phyloP scores from a whole-genome alignment of 2,797 vertebrate species.

The Menidia menidia region DNA sequence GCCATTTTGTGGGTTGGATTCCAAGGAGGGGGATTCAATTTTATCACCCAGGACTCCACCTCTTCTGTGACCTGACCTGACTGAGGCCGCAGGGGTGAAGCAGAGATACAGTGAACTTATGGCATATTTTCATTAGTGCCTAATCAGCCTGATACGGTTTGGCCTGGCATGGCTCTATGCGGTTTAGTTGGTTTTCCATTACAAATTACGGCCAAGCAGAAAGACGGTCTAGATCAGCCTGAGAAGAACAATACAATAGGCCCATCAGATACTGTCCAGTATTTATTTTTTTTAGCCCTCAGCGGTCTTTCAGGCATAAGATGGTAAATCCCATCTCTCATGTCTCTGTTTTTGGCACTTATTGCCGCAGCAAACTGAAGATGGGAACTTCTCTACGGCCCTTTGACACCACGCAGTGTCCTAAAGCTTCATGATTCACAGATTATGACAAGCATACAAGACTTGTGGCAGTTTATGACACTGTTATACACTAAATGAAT shows the following conservation, averaged over 20 bases:
- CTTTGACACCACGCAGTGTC: slow-evolving; percentile 19
- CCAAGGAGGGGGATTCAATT: slow-evolving; percentile 43
- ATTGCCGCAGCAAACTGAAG: slow-evolving; percentile 22
- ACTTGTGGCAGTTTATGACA: slow-evolving; percentile 54
- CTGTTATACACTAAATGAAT: slow-evolving; percentile 42
- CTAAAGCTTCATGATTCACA: slow-evolving; percentile 65
- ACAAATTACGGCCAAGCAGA: too few relatives aligned
- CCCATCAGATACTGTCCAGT: slow-evolving; percentile 54
- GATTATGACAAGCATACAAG: slow-evolving; percentile 49
- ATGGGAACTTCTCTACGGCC: slow-evolving; percentile 45
- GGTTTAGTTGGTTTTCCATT: too few relatives aligned
- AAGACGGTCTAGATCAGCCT: slow-evolving; percentile 10
- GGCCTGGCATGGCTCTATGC: too few relatives aligned
- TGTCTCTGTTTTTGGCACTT: slow-evolving; percentile 45
- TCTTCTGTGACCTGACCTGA: slow-evolving; percentile 64
- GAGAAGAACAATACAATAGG: slow-evolving; percentile 50
- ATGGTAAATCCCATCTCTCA: slow-evolving; percentile 76
- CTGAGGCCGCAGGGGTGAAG: slow-evolving; percentile 44
- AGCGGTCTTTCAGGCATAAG: slow-evolving; percentile 40
- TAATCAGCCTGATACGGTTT: too few relatives aligned
- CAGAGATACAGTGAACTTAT: slow-evolving; percentile 44
- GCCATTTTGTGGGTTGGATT: slow-evolving; percentile 54
- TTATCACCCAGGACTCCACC: slow-evolving; percentile 50
- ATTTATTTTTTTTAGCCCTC: slow-evolving; percentile 18
- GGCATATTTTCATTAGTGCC: neutral